These are phyloP conservation scores for Drosophila kanekoi DNA, from an alignment of 2,888 invertebrate genomes.

Conservation along the genomic window DNA sequence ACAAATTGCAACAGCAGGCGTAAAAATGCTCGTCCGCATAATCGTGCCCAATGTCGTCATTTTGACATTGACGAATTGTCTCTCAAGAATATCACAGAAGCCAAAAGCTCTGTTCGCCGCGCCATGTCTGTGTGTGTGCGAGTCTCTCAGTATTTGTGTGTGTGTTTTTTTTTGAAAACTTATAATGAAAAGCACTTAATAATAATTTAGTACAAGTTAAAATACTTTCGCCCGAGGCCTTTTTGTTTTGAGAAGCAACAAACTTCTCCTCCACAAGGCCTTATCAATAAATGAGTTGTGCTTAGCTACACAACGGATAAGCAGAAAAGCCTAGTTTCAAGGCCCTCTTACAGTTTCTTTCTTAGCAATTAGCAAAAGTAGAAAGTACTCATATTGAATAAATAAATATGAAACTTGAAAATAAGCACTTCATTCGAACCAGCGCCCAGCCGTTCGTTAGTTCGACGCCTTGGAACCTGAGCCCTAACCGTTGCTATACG, in stretches of 20 bases:
- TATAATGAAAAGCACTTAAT: slow-evolving; percentile 69
- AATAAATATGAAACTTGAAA: no score
- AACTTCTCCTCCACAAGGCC: not conserved
- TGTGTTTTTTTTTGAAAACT: slow-evolving; percentile 34
- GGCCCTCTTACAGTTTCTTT: no score
- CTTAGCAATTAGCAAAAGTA: no score
- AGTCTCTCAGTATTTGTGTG: not conserved
- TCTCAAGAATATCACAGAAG: slow-evolving; percentile 46
- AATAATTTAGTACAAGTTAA: slow-evolving; percentile 61
- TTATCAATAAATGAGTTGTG: not conserved
- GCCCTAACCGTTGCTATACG: no score
- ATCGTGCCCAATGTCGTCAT: slow-evolving; percentile 64
- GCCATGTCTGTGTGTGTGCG: not conserved
- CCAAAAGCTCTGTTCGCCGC: not conserved
- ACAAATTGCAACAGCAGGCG: slow-evolving; percentile 66
- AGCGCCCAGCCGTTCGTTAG: no score
- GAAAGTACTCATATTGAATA: no score
- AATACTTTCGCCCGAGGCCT: slow-evolving; percentile 30
- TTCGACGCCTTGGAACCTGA: no score
- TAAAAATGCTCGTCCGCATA: slow-evolving; percentile 45
- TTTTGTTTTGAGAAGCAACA: not conserved
- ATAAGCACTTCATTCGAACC: no score
- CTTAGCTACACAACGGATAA: not conserved
- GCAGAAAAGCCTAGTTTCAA: no score
- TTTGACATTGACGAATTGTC: slow-evolving; percentile 77